Evolutionary conservation across 2,888 invertebrate species (phyloP).

Genomic region (Ophion costatus): DNA sequence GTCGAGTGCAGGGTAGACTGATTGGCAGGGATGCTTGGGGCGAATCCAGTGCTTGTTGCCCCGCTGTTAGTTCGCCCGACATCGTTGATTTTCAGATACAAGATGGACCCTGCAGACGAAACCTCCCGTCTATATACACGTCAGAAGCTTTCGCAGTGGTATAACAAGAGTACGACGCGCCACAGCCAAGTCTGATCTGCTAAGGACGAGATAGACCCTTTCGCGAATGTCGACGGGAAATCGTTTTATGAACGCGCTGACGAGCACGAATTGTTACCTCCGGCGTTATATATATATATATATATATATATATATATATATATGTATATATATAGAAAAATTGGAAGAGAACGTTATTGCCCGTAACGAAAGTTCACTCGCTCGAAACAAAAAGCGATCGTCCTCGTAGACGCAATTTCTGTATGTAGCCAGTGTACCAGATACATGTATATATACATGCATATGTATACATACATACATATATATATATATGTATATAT

Average conservation of each 20-base stretch:
- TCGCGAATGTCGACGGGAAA: slow-evolving; percentile 73
- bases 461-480: too few species aligned
- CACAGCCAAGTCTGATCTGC: slow-evolving; percentile 43
- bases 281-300: slow-evolving; percentile 26
- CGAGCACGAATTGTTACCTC: slow-evolving; percentile 76
- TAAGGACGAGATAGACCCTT: slow-evolving; percentile 49
- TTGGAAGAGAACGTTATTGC: slow-evolving; percentile 75
- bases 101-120: slow-evolving; percentile 51
- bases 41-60: slow-evolving; percentile 33
- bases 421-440: slow-evolving; percentile 8
- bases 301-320: slow-evolving; percentile 16
- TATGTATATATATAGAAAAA: slow-evolving; percentile 60
- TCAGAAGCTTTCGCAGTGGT: slow-evolving; percentile 51
- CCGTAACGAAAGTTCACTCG: slow-evolving; percentile 68
- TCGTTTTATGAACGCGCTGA: slow-evolving; percentile 79
- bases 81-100: slow-evolving; percentile 45
- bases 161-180: slow-evolving; percentile 7
- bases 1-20: slow-evolving; percentile 52
- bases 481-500: too few species aligned
- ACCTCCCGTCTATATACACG: slow-evolving; percentile 49
- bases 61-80: slow-evolving; percentile 27
- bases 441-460: neutral
- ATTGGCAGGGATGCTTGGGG: slow-evolving; percentile 66
- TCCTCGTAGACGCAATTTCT: slow-evolving; percentile 40
- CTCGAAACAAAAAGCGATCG: slow-evolving; percentile 62